Evolutionary conservation across 2,113 vertebrate species (phyloP).

Genomic region (Erythrolamprus reginae): DNA sequence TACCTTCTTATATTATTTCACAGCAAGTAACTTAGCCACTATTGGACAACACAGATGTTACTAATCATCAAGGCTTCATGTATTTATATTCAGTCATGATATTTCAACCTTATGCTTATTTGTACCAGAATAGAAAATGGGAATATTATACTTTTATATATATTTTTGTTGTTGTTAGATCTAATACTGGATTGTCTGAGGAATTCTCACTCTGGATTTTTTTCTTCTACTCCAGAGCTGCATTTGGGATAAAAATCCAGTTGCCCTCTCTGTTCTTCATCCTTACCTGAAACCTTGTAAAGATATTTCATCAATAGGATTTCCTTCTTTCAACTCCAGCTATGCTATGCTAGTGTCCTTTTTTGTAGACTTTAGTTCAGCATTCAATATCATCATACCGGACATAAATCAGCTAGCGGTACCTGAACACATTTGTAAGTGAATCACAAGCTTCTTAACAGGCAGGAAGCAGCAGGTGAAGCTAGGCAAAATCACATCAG

Average conservation of each 20-base stretch:
- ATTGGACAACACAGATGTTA: not conserved
- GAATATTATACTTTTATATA: not conserved
- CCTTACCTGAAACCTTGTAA: not conserved
- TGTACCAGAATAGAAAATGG: not conserved
- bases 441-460: too few species aligned
- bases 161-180: not conserved
- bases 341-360: too few species aligned
- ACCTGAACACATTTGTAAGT: too few species aligned
- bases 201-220: not conserved
- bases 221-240: not conserved
- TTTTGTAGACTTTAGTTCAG: too few species aligned
- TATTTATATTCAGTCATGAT: not conserved
- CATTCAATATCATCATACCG: too few species aligned
- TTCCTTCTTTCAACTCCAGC: not conserved
- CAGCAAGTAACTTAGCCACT: not conserved
- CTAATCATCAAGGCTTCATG: not conserved
- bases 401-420: too few species aligned
- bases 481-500: too few species aligned
- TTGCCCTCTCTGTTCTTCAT: not conserved
- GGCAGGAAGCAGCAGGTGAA: too few species aligned
- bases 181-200: not conserved
- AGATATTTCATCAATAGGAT: not conserved
- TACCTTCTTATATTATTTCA: not conserved
- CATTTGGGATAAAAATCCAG: not conserved
- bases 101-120: not conserved